Evolutionary conservation across 2,113 vertebrate species (phyloP).

Genomic region (Sigmodon hispidus): DNA sequence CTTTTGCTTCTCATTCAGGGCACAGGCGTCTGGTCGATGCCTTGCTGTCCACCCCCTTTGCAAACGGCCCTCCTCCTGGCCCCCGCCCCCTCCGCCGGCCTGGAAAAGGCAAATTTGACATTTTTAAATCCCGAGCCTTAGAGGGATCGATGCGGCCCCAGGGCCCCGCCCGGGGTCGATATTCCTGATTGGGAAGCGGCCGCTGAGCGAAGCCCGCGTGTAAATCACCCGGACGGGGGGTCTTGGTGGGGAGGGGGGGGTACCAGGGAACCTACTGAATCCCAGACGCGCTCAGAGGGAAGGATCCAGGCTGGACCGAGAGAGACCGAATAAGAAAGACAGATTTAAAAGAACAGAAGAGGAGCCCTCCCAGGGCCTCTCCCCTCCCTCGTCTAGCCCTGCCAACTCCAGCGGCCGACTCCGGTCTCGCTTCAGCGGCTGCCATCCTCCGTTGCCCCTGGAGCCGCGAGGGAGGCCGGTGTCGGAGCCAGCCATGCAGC

Average conservation of each 20-base stretch:
- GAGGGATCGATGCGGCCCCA: slow-evolving; percentile 81
- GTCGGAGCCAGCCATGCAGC: slow-evolving; percentile 76
- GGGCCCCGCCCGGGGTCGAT: slow-evolving; percentile 82
- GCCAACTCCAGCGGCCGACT: slow-evolving; percentile 63
- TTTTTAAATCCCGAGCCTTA: slow-evolving; percentile 83
- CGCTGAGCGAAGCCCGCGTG: slow-evolving; percentile 66
- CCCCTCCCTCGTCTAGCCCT: background rate
- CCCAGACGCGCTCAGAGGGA: background rate
- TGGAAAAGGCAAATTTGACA: slow-evolving; percentile 84
- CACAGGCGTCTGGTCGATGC: slow-evolving; percentile 71
- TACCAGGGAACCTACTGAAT: background rate
- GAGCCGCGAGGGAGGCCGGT: slow-evolving; percentile 77
- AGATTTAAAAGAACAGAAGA: background rate
- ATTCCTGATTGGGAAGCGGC: slow-evolving; percentile 83
- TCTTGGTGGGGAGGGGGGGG: slow-evolving; percentile 45
- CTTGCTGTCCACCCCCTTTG: slow-evolving; percentile 32
- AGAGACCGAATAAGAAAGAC: background rate
- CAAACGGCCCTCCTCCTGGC: slow-evolving; percentile 12
- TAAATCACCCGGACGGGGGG: slow-evolving; percentile 77
- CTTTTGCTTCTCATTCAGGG: slow-evolving; percentile 73
- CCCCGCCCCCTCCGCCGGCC: slow-evolving; percentile 61
- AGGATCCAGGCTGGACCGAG: background rate
- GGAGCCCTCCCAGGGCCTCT: background rate
- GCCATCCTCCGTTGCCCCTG: slow-evolving; percentile 75
- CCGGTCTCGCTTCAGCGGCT: slow-evolving; percentile 77